Conservation (phyloP, 2,113 vertebrate species). For the Bothrops jararaca region DNA sequence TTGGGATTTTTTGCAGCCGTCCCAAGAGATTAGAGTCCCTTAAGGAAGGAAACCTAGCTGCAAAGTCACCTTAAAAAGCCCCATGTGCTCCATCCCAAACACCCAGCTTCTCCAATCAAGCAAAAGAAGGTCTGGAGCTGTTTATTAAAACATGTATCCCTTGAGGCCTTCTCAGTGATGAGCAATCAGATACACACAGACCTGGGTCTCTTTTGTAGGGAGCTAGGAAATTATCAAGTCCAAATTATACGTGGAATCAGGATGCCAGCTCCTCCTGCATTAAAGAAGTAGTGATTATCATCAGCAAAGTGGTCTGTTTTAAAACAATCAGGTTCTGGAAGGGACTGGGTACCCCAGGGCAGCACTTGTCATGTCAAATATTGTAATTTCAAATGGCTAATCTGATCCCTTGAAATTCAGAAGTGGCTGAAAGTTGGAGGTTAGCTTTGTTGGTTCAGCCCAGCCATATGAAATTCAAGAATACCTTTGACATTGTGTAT, state of each 20-base stretch:
- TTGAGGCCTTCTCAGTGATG: slow-evolving; percentile 25
- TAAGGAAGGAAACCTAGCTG: background rate
- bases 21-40: background rate
- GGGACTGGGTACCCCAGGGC: accelerated
- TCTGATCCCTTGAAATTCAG: background rate
- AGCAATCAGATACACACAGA: slow-evolving; percentile 46
- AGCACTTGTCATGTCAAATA: slow-evolving; percentile 6
- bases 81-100: background rate
- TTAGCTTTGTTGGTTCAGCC: background rate
- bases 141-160: background rate
- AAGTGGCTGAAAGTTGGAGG: background rate
- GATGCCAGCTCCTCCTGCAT: slow-evolving; percentile 27
- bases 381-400: background rate
- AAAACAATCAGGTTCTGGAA: slow-evolving; percentile 38
- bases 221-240: background rate
- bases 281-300: slow-evolving; percentile 48
- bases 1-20: background rate
- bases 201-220: slow-evolving; percentile 15
- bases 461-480: background rate
- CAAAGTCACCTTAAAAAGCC: background rate
- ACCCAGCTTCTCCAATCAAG: background rate
- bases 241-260: slow-evolving; percentile 49
- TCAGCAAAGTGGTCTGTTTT: slow-evolving; percentile 51
- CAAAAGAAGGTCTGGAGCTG: background rate
- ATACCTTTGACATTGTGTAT: background rate